A percentile compares a stretch with the other conserved stretches of the same genome.
phyloP scores from a whole-genome alignment of 2,888 invertebrate genomes.

The Clitarchus hookeri region DNA sequence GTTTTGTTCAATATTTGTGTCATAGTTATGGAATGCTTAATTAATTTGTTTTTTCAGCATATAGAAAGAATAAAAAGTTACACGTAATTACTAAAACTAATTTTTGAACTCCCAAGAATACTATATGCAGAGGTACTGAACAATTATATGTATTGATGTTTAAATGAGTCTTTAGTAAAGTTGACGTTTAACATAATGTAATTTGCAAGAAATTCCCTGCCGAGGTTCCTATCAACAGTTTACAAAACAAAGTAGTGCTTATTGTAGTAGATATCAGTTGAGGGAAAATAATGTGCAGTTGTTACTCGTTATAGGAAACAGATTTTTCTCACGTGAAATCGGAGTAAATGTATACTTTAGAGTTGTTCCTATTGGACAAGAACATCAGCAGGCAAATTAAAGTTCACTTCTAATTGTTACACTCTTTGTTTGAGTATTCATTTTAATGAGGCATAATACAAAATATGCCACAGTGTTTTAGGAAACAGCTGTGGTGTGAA shows the following conservation, averaged over 20 bases:
- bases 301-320: slow-evolving; percentile 6
- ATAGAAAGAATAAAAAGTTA: not conserved
- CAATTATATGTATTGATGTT: slow-evolving; percentile 36
- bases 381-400: not conserved
- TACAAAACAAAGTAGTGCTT: slow-evolving; percentile 4
- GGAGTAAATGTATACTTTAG: no score
- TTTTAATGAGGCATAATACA: no score
- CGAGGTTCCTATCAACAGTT: slow-evolving; percentile 36
- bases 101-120: slow-evolving; percentile 35
- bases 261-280: slow-evolving; percentile 11
- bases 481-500: not conserved
- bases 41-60: not conserved
- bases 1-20: not conserved
- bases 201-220: slow-evolving; percentile 35
- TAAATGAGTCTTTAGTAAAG: slow-evolving; percentile 27
- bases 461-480: not conserved
- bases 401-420: not conserved
- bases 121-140: slow-evolving; percentile 27
- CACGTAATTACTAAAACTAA: not conserved
- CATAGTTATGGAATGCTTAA: not conserved
- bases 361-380: no score
- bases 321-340: no score
- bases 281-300: slow-evolving; percentile 4
- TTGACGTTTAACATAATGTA: slow-evolving; percentile 30
- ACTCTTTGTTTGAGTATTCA: no score